These are phyloP conservation scores for Heliocidaris erythrogramma DNA, from an alignment of 35 echinoderm and acorn worm genomes.

Conservation along the genomic window DNA sequence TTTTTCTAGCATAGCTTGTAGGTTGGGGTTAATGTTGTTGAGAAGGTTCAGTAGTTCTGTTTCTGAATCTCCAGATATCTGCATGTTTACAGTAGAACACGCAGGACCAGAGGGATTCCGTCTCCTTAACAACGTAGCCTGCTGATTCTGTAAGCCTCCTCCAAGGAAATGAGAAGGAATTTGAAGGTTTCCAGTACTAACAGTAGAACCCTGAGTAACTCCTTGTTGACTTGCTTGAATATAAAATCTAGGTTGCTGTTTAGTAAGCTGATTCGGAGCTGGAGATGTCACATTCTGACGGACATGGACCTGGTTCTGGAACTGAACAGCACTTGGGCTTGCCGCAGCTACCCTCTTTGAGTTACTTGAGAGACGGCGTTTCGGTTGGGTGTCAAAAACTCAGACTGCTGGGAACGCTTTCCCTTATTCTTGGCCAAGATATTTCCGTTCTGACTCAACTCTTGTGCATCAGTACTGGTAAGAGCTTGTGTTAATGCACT, in stretches of 20 bases:
- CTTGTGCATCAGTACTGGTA: not conserved
- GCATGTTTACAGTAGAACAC: conserved; percentile 15
- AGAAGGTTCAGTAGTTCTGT: conserved; percentile 26
- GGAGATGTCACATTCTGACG: conserved; percentile 47
- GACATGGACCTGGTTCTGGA: conserved; percentile 17
- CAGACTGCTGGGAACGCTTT: conserved; percentile 21
- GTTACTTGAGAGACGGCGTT: conserved; percentile 49
- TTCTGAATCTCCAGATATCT: conserved; percentile 36
- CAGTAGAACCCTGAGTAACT: not conserved
- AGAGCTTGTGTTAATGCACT: not conserved
- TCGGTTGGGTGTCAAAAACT: conserved; percentile 59
- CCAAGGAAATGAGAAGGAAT: not conserved
- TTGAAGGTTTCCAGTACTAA: not conserved
- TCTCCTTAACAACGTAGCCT: not conserved
- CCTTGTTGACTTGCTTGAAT: not conserved
- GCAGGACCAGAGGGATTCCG: conserved; percentile 68
- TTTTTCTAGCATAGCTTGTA: conserved; percentile 13
- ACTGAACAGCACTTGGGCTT: conserved; percentile 50
- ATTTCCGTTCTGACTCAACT: not conserved
- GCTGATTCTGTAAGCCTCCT: conserved; percentile 7
- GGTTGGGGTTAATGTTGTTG: conserved; percentile 16
- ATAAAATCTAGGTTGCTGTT: not conserved
- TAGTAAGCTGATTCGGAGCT: conserved; percentile 20
- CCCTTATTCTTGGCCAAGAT: not conserved
- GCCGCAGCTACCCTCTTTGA: conserved; percentile 51